A percentile compares a stretch with the other conserved stretches of the same genome.
Conservation (phyloP, 2,113 vertebrate species). For the Balaenoptera acutorostrata region DNA sequence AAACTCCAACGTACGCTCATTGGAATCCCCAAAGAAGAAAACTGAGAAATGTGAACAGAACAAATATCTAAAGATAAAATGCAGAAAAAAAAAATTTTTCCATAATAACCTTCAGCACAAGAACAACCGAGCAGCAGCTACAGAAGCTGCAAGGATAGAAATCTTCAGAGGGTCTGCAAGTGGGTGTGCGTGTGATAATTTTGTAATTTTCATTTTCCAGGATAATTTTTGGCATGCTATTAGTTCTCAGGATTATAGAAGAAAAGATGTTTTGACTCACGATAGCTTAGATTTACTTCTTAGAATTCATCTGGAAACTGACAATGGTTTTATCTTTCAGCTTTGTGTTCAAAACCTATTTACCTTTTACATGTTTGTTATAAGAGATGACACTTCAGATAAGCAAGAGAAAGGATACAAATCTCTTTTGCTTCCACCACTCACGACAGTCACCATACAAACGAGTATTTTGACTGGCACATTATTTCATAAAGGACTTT, state of each 20-base stretch:
- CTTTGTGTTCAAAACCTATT: not conserved
- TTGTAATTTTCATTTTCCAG: not conserved
- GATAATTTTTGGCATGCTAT: not conserved
- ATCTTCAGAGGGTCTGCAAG: not conserved
- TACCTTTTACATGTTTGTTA: not conserved
- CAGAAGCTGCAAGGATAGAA: accelerated
- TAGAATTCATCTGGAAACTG: not conserved
- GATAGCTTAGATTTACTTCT: no score
- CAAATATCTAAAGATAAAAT: not conserved
- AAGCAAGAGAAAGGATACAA: not conserved
- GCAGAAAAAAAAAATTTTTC: not conserved
- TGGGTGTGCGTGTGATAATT: not conserved
- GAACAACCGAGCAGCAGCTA: accelerated
- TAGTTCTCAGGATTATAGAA: not conserved
- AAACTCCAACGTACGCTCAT: not conserved
- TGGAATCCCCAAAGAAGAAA: not conserved
- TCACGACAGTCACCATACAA: accelerated
- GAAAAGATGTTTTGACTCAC: not conserved
- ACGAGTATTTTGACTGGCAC: accelerated
- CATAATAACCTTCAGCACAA: no score
- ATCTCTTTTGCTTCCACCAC: not conserved
- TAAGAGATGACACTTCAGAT: not conserved
- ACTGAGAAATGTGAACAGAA: not conserved
- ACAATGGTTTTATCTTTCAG: not conserved
- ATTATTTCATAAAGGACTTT: not conserved